Conservation (phyloP, 2,113 vertebrate genomes). For the Zosterops pallidus region DNA sequence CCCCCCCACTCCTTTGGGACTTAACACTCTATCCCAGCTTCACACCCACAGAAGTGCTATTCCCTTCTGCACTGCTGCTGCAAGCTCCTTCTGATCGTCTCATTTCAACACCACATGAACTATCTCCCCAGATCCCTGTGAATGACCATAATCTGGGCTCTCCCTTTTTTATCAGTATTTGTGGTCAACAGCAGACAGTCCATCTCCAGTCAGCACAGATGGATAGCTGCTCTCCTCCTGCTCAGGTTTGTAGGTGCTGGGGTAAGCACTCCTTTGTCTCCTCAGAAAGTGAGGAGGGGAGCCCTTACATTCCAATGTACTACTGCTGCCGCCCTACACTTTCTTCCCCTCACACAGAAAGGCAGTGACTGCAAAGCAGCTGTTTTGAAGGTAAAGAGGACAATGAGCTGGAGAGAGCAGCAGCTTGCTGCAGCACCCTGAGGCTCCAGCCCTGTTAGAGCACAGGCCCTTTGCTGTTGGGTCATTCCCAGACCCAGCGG, state of each 20-base stretch:
- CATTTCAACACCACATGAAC: not conserved
- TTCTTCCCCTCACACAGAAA: not conserved
- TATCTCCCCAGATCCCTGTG: not conserved
- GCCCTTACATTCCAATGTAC: not conserved
- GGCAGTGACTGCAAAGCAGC: not conserved
- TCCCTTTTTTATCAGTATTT: not conserved
- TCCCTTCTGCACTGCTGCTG: not conserved
- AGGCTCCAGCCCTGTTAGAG: not conserved
- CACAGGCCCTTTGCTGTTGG: not conserved
- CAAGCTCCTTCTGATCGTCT: not conserved
- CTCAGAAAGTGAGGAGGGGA: not conserved
- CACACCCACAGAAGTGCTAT: not conserved
- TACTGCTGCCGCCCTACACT: not conserved
- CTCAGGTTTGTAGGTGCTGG: not conserved
- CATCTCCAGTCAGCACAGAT: not conserved
- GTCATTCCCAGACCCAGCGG: not conserved
- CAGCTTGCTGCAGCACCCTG: not conserved
- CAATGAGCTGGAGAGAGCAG: not conserved
- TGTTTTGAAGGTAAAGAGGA: not conserved
- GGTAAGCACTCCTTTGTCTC: not conserved
- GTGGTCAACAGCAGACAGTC: not conserved
- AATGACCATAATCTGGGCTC: not conserved
- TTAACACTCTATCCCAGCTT: not conserved
- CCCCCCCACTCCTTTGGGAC: not conserved
- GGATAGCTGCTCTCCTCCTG: not conserved